Evolutionary conservation across 2,888 invertebrate genomes (phyloP).

Genomic region (Stictocephala bisonia): DNA sequence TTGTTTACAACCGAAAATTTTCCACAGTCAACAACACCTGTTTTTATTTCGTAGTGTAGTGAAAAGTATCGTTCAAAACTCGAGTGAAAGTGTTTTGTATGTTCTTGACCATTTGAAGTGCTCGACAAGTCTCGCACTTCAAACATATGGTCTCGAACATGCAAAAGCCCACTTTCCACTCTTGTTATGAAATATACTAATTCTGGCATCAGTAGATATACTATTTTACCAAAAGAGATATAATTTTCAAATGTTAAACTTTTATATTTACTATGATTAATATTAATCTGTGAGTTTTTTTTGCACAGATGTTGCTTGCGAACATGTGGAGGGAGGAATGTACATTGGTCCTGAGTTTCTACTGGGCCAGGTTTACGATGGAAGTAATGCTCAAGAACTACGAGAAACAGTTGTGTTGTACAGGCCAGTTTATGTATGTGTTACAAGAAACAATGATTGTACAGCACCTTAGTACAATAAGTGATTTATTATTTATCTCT

Average conservation of each 20-base stretch:
- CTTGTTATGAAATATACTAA: too few relatives aligned
- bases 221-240: not conserved
- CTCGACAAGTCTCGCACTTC: too few relatives aligned
- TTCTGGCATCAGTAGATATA: too few relatives aligned
- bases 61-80: too few relatives aligned
- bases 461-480: constrained; percentile 1
- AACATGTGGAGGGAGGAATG: constrained; percentile 80
- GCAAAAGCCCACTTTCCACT: too few relatives aligned
- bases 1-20: too few relatives aligned
- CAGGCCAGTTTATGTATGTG: constrained; percentile 72
- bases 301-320: constrained; percentile 73
- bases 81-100: too few relatives aligned
- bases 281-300: not conserved
- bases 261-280: not conserved
- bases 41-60: too few relatives aligned
- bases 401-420: constrained; percentile 73
- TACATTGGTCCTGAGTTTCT: constrained; percentile 83
- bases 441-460: constrained; percentile 57
- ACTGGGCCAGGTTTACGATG: constrained; percentile 82
- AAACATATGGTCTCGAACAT: too few relatives aligned
- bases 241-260: not conserved
- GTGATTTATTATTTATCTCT: too few relatives aligned
- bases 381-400: constrained; percentile 65
- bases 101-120: too few relatives aligned
- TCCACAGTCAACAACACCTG: too few relatives aligned